Base-by-base conservation (phyloP, 1,140 invertebrate species). In the Chrysopa pallens region DNA sequence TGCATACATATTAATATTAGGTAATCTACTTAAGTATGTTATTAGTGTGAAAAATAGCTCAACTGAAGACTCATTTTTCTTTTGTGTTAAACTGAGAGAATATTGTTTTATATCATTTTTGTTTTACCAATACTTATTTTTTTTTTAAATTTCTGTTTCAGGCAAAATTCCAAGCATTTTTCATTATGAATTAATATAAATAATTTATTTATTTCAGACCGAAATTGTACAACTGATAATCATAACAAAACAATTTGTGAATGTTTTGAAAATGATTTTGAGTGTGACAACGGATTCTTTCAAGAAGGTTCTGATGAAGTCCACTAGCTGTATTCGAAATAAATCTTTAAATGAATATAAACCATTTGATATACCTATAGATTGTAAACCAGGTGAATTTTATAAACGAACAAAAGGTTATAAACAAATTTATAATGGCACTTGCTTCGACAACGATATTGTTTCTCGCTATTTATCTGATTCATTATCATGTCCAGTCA, bases 401-500 rank as follows among this genome's bases (percentile, higher is more conserved):
- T 92, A 87, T 53, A 80, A 81, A 53, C 62, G 80, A 36, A 88
- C 86, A 0, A 86, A 84, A 63, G 89, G 88, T 3, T 93, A 90
- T 54, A 61, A 78, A 4, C 85, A 82, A 59, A 81, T 91, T 41
- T 63, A 76, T 11, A 84, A 83, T 3, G 80, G 92, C 57, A 72
- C 72, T 2, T 94, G 89, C 59, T 57, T 65, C 14, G 74, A 70
- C 29, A 83, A 85, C 6, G 64, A 69, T 23, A 2, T 4, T 4
- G 73, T 76, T n/a, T 66, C 71, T 39, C 64, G 74, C 15, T 90
- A 76, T 55, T 67, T 76, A 36, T 78, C 84, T 2, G 74, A 85
- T 48, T 54, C 56, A 44, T 71, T 78, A 17, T 74, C 76, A 0
- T 80, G 78, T 47, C 76, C 76, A 0, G 61, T 78, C 14, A 61